A percentile compares a stretch with the other conserved stretches of the same genome.
These are phyloP conservation scores for Dipus sagitta DNA, from an alignment of 2,797 vertebrate genomes.

Conservation along the genomic window DNA sequence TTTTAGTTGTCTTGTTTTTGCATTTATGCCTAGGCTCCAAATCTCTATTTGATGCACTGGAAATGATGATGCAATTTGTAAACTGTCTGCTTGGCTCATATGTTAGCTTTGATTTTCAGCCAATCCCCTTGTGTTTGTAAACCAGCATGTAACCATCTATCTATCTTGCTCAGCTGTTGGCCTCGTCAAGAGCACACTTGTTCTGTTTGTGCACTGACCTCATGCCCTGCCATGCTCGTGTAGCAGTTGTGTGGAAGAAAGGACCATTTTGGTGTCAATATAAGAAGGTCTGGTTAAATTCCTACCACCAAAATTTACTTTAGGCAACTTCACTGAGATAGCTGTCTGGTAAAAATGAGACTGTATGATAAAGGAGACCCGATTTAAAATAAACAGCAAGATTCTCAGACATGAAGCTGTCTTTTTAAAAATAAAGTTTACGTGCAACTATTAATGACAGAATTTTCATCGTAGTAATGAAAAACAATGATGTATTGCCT, in stretches of 20 bases:
- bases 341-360: background rate
- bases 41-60: conserved; percentile 41
- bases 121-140: conserved; percentile 41
- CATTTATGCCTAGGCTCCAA: background rate
- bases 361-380: background rate
- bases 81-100: conserved; percentile 37
- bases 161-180: background rate
- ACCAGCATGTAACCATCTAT: background rate
- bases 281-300: background rate
- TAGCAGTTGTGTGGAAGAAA: background rate
- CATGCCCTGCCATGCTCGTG: background rate
- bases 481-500: conserved; percentile 1
- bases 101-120: conserved; percentile 58
- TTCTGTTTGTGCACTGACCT: background rate
- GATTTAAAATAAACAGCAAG: conserved; percentile 17
- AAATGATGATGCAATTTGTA: conserved; percentile 49
- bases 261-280: background rate
- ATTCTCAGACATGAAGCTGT: background rate
- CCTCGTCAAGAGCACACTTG: conserved; percentile 44
- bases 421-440: conserved; percentile 8
- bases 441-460: background rate
- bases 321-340: background rate
- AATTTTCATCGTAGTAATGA: conserved; percentile 47
- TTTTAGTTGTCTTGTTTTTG: background rate
- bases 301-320: background rate